Conservation (phyloP, 2,797 vertebrate genomes). For the Chloroceryle inda region DNA sequence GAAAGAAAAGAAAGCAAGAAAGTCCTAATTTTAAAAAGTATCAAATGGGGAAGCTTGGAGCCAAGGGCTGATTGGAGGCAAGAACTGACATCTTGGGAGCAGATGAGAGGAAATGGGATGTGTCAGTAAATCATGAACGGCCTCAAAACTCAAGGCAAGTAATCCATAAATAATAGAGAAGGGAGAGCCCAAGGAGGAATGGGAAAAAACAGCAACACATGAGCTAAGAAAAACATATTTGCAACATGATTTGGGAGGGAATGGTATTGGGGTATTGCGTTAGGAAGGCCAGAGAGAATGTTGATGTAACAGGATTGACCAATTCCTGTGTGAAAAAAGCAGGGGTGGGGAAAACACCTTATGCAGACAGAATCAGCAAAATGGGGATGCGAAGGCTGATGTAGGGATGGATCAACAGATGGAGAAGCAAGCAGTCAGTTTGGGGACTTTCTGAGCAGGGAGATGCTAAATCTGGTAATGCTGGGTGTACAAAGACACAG, state of each 20-base stretch:
- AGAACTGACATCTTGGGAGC: slow-evolving; percentile 64
- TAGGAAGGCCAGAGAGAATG: background rate
- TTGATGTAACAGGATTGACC: background rate
- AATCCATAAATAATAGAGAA: slow-evolving; percentile 45
- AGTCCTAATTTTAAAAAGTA: slow-evolving; percentile 1
- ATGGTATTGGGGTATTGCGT: background rate
- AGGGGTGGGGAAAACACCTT: rapidly evolving
- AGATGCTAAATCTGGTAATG: background rate
- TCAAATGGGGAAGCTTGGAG: slow-evolving; percentile 29
- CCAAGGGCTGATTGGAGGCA: slow-evolving; percentile 35
- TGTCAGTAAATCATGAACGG: slow-evolving; percentile 58
- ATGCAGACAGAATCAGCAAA: background rate
- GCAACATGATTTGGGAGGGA: background rate
- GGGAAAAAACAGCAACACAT: background rate
- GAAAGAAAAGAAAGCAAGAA: background rate
- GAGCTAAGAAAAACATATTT: slow-evolving; percentile 5
- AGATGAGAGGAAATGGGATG: slow-evolving; percentile 65
- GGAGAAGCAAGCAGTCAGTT: background rate
- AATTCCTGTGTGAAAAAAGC: background rate
- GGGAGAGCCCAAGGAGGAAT: background rate
- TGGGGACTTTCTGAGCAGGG: background rate
- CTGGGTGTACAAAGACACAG: background rate
- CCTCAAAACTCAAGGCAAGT: slow-evolving; percentile 38
- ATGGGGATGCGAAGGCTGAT: background rate
- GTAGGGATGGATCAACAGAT: background rate